Evolutionary conservation across 2,113 vertebrate species (phyloP), one percentile per base, ranked within the genome.

Genomic region (Eulacestoma nigropectus): DNA sequence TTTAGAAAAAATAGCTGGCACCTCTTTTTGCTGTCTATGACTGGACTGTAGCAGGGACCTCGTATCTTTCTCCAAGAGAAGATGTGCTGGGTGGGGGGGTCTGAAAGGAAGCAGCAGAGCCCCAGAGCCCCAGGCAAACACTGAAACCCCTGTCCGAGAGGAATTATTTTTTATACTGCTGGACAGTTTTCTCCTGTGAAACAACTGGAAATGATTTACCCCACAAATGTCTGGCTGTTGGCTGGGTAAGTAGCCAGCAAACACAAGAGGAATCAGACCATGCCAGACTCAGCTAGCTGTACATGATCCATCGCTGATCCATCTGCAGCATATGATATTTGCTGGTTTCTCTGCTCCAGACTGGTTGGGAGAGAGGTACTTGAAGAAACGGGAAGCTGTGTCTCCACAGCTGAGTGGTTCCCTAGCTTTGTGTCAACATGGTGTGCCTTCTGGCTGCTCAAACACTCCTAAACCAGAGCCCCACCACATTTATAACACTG

Each of bases 171-270:
- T 94, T 91, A 81, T 90, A 76, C 21, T 90, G 46, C 84, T 93
- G 73, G 86, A 94, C 86, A 92, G 57, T 92, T 90, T 68, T 95
- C 73, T 94, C 90, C 93, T 96, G 96, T 95, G 95, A 94, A 96
- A 95, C 96, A 97, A 96, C 92, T 97, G 96, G 95, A 95, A 96
- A 84, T 97, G 26, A 97, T 97, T 96, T 95, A 96, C 95, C 95
- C 96, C 96, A 92, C 86, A 96, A 97, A 96, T 50, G 96, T 92
- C 88, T 97, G 92, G 72, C 93, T 96, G 95, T 94, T 94, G 88
- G 84, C 96, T 94, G 95, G 90, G 95, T 97, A 84, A 93, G 79
- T 93, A 97, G 96, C 96, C 96, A 97, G 96, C 90, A 92, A 96
- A 81, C 86, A 88, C 70, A 67, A 96, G 96, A 95, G 93, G 83